These are phyloP conservation scores for Sebastes iracundus DNA, from an alignment of 2,797 vertebrate genomes.

Conservation along the genomic window DNA sequence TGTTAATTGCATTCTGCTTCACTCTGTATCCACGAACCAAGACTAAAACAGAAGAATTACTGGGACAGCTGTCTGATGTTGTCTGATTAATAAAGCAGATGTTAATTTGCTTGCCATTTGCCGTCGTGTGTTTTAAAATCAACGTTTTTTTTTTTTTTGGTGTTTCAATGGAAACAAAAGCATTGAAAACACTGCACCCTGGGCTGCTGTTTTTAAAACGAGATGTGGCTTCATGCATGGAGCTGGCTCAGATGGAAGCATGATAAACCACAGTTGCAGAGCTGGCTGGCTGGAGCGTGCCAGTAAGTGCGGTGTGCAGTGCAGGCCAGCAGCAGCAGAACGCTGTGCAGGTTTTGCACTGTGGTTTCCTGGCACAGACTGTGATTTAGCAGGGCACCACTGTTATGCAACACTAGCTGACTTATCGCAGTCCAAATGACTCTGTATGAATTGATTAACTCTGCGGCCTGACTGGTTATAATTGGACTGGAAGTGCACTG, in stretches of 20 bases:
- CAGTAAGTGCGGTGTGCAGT: slow-evolving; percentile 6
- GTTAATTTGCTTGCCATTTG: slow-evolving; percentile 15
- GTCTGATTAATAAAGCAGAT: slow-evolving; percentile 36
- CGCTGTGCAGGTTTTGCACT: slow-evolving; percentile 50
- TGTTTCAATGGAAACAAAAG: not conserved
- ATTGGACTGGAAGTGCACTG: slow-evolving; percentile 67
- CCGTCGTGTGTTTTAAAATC: not conserved
- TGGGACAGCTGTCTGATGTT: slow-evolving; percentile 25
- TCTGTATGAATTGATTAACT: slow-evolving; percentile 76
- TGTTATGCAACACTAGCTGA: slow-evolving; percentile 73
- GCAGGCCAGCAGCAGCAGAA: slow-evolving; percentile 39
- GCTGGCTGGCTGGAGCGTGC: slow-evolving; percentile 19
- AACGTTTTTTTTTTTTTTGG: not conserved
- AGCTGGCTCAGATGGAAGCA: not conserved
- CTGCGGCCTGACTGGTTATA: slow-evolving; percentile 58
- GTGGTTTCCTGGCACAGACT: slow-evolving; percentile 44
- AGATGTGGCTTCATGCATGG: slow-evolving; percentile 8
- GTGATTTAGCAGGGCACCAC: slow-evolving; percentile 56
- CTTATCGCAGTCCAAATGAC: slow-evolving; percentile 65
- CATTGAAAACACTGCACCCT: not conserved
- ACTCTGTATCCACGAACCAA: slow-evolving; percentile 11
- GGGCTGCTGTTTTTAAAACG: slow-evolving; percentile 19
- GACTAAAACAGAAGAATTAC: slow-evolving; percentile 33
- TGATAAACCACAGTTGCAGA: slow-evolving; percentile 35
- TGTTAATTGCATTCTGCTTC: slow-evolving; percentile 40